Percentiles rank a stretch among this genome's conserved stretches.
These are phyloP conservation scores for Tachyglossus aculeatus DNA, from an alignment of 2,797 vertebrate genomes.

Conservation along the genomic window DNA sequence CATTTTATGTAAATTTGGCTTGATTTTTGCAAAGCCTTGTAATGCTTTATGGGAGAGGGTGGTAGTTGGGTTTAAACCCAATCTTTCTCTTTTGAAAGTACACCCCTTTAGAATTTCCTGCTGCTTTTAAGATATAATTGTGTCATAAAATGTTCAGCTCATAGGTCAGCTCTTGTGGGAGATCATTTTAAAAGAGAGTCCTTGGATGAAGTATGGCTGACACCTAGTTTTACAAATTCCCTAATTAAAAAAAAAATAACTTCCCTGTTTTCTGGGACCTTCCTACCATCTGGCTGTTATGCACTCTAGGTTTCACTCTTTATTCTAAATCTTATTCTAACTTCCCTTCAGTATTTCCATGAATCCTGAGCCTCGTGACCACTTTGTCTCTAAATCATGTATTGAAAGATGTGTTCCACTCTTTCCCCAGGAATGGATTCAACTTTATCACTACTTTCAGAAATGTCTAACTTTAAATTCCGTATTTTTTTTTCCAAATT, in stretches of 20 bases:
- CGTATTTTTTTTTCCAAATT: slow-evolving; percentile 9
- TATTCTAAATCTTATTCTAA: slow-evolving; percentile 46
- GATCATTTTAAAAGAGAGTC: slow-evolving; percentile 54
- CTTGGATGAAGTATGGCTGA: slow-evolving; percentile 56
- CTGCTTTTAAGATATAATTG: slow-evolving; percentile 26
- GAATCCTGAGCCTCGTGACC: slow-evolving; percentile 9
- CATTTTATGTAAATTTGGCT: slow-evolving; percentile 71
- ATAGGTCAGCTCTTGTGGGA: neutral
- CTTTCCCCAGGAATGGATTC: slow-evolving; percentile 39
- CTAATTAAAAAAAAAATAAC: slow-evolving; percentile 38
- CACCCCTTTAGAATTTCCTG: slow-evolving; percentile 36
- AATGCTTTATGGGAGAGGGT: slow-evolving; percentile 72
- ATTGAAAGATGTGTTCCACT: slow-evolving; percentile 17
- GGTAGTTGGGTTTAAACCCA: slow-evolving; percentile 59
- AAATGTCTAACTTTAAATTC: neutral
- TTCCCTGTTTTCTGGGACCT: slow-evolving; percentile 55
- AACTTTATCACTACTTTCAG: slow-evolving; percentile 30
- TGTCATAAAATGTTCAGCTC: slow-evolving; percentile 35
- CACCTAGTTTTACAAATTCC: slow-evolving; percentile 34
- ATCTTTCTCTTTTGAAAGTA: slow-evolving; percentile 55
- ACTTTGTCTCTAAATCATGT: neutral
- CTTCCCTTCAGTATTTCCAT: slow-evolving; percentile 36
- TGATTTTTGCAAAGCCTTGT: slow-evolving; percentile 64
- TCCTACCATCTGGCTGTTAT: slow-evolving; percentile 25
- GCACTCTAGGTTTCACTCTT: slow-evolving; percentile 35